Conservation (phyloP, 2,797 vertebrate species). For the Graptemys geographica region DNA sequence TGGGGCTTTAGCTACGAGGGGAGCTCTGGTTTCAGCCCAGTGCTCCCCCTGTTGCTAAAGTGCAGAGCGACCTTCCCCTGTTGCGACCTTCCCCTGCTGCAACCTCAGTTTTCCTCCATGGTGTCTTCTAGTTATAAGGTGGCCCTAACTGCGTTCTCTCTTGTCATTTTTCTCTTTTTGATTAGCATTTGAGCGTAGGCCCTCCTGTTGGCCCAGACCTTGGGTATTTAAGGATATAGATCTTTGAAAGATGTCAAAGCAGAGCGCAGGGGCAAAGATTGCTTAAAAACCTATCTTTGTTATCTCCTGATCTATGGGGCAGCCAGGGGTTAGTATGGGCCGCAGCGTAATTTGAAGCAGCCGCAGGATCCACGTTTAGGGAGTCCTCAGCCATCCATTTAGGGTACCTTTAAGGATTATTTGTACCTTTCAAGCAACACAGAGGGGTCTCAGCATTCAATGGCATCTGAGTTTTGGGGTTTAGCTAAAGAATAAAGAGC, state of each 20-base stretch:
- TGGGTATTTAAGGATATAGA: background rate
- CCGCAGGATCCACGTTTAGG: slow-evolving; percentile 20
- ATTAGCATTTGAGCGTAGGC: slow-evolving; percentile 16
- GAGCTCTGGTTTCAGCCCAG: too few relatives aligned
- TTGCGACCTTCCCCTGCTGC: too few relatives aligned
- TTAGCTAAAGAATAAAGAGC: background rate
- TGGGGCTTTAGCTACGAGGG: too few relatives aligned
- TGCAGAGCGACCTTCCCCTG: background rate
- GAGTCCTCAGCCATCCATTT: background rate
- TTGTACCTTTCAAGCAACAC: background rate
- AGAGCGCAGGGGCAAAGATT: background rate
- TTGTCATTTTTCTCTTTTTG: background rate
- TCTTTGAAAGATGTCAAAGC: background rate
- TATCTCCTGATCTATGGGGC: slow-evolving; percentile 12
- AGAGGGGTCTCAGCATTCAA: background rate
- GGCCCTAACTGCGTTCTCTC: background rate
- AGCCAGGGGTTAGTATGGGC: background rate
- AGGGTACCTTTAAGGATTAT: background rate
- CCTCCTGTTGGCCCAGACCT: background rate
- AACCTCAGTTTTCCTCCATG: slow-evolving; percentile 2
- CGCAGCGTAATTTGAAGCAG: background rate
- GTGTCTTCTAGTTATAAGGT: background rate
- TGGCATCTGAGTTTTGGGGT: background rate
- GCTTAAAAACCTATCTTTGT: background rate
- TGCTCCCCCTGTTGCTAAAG: too few relatives aligned